Base-by-base conservation (phyloP, 2,113 vertebrate species). In the Sciurus niger region DNA sequence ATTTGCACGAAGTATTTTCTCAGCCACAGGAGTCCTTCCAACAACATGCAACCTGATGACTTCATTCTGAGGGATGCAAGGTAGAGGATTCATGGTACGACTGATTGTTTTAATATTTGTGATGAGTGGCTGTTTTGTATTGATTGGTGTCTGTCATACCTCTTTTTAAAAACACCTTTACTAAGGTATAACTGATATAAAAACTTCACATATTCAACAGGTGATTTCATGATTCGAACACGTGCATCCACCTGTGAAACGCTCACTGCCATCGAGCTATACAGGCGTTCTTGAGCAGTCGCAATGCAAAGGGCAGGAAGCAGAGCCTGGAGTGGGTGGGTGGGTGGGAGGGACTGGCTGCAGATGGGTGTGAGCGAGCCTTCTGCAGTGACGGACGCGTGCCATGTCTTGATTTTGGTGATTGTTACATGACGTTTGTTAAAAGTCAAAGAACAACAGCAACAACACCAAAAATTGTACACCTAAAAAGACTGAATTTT, bases 31-130 rank as follows among this genome's bases (percentile, higher is more conserved):
- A 40, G 40, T 40, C 67, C 12, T 6, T 78, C 65, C 58, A 63
- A 88, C 18, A 72, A 9, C 11, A 77, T 67, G 4, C 2, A 78
- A 84, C 8, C 34, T 77, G 86, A 55, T 51, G 60, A 53, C 40
- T 85, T 87, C 32, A 87, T 87, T 79, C 86, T 84, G n/a, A 80
- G n/a, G 74, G 43, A 46, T 67, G 83, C 8, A 34, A 68, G 28
- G 11, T 87, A 78, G 9, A 46, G 12, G 13, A 4, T 53, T 30
- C 30, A 17, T 22, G 28, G 20, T 55, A 55, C 73, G 84, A 53
- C 22, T 67, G 37, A 70, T 78, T 68, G 14, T n/a, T 90, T 84
- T 90, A 40, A 37, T 85, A 84, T 82, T 91, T 82, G 37, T 34
- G 43, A 84, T 70, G 30, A 63, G 16, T 18, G 10, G 10, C 11